phyloP scores from a whole-genome alignment of 2,797 vertebrate genomes.

The Semotilus atromaculatus region DNA sequence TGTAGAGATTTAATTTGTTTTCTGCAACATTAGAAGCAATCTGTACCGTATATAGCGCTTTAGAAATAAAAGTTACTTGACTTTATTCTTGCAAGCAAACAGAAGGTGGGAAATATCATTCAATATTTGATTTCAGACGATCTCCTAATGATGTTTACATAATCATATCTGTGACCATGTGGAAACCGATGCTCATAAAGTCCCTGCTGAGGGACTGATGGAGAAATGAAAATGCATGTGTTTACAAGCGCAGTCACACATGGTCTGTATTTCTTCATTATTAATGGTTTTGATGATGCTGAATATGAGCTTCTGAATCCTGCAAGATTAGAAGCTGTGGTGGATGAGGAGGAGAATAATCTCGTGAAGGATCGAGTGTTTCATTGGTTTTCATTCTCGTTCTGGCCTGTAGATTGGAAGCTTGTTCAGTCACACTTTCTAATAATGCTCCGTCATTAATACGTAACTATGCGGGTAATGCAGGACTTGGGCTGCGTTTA shows the following conservation, averaged over 20 bases:
- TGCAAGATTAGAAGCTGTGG: background rate
- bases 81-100: background rate
- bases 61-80: background rate
- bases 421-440: background rate
- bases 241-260: background rate
- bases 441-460: too few relatives aligned
- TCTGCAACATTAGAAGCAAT: background rate
- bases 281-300: background rate
- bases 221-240: background rate
- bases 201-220: background rate
- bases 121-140: background rate
- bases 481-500: too few relatives aligned
- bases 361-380: background rate
- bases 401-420: background rate
- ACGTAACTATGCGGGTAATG: too few relatives aligned
- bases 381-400: background rate
- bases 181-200: background rate
- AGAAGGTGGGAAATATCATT: background rate
- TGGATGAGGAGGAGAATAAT: background rate
- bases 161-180: background rate
- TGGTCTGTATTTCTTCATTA: background rate
- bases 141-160: background rate
- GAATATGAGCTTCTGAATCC: background rate
- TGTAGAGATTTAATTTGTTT: background rate
- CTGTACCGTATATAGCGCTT: background rate